A percentile compares a stretch with the other conserved stretches of the same genome.
Conservation (phyloP, 2,113 vertebrate genomes). For the Sceloporus undulatus region DNA sequence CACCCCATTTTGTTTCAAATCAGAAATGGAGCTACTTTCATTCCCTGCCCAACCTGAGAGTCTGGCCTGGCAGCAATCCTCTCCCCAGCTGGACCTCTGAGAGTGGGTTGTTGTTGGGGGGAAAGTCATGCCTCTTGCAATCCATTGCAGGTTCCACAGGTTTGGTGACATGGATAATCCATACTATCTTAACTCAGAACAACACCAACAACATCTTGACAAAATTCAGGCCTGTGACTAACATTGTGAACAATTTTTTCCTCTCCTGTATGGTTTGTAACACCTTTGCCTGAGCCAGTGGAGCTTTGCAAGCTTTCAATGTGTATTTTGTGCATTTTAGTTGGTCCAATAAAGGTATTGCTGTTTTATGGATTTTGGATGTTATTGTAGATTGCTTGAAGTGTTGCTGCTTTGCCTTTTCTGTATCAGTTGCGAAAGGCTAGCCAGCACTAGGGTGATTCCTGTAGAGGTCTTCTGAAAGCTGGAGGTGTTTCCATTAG, state of each 20-base stretch:
- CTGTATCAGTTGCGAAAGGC: background rate
- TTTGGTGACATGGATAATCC: background rate
- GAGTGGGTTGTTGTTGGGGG: too few species aligned
- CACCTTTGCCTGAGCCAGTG: too few species aligned
- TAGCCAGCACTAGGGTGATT: background rate
- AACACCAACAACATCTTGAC: too few species aligned
- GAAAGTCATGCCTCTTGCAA: constrained; percentile 49
- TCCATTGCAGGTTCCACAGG: background rate
- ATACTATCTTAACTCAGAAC: too few species aligned
- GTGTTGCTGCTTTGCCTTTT: background rate
- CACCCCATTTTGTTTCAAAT: background rate
- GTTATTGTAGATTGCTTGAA: background rate
- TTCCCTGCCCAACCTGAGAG: background rate
- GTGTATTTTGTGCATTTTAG: too few species aligned
- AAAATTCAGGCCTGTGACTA: too few species aligned
- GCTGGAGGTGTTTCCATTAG: background rate
- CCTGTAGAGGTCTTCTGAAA: background rate
- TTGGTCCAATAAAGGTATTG: too few species aligned
- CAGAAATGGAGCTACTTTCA: background rate
- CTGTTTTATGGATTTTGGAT: too few species aligned
- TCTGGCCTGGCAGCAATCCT: background rate
- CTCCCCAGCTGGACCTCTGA: background rate
- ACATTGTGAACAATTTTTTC: too few species aligned
- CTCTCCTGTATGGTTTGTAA: too few species aligned
- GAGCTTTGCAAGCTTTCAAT: too few species aligned